phyloP scores from a whole-genome alignment of 2,113 vertebrate species.

The Junco hyemalis region DNA sequence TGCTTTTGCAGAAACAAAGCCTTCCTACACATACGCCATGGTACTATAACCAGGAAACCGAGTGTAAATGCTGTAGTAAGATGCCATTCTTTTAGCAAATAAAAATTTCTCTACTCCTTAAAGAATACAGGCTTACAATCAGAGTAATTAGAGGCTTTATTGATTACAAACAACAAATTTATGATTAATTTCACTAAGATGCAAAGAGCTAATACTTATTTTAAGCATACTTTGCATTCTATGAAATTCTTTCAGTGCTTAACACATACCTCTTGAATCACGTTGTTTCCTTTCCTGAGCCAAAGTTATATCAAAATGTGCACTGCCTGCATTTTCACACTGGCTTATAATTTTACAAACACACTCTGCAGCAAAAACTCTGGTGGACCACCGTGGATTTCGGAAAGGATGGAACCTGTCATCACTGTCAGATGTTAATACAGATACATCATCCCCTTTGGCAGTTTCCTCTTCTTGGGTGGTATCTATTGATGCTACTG shows the following conservation, averaged over 20 bases:
- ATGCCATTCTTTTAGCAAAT: neutral
- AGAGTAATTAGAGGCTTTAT: neutral
- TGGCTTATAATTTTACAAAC: constrained; percentile 87
- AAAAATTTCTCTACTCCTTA: neutral
- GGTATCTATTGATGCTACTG: constrained; percentile 73
- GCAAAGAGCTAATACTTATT: neutral
- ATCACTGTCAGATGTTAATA: constrained; percentile 73
- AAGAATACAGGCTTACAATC: neutral
- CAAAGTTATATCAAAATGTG: constrained; percentile 86
- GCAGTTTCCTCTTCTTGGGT: constrained; percentile 83
- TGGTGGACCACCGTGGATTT: constrained; percentile 88
- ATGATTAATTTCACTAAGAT: neutral
- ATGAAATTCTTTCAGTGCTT: neutral
- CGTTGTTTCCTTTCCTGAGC: constrained; percentile 86
- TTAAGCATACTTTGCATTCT: neutral
- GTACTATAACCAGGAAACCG: neutral
- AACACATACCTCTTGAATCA: constrained; percentile 81
- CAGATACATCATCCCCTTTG: constrained; percentile 80
- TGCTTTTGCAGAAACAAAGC: neutral
- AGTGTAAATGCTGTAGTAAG: neutral
- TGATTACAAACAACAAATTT: neutral
- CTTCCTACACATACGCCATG: fast-evolving
- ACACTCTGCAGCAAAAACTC: constrained; percentile 89
- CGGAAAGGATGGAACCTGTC: constrained; percentile 80
- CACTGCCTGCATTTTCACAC: constrained; percentile 77